Percentiles rank a stretch among this genome's conserved stretches.
These are phyloP conservation scores for Rhyacophila evoluta DNA, from an alignment of 2,888 invertebrate species.

Conservation along the genomic window DNA sequence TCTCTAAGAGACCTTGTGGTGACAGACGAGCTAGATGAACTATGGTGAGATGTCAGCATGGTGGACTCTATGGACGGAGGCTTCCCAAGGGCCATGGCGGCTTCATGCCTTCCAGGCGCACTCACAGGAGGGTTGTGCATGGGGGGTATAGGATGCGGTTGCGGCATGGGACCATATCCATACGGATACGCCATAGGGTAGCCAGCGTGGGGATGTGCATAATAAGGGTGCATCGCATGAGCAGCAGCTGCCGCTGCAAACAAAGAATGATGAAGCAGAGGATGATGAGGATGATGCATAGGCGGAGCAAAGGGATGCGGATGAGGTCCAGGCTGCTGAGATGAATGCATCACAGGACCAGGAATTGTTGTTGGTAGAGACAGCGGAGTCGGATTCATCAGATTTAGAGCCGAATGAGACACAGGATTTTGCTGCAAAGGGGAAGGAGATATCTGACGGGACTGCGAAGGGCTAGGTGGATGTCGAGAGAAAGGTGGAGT, in stretches of 20 bases:
- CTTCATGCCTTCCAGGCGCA: slow-evolving; percentile 66
- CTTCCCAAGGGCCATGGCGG: slow-evolving; percentile 60
- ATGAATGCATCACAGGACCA: slow-evolving; percentile 79
- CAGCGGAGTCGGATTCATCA: slow-evolving; percentile 72
- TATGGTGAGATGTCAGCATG: slow-evolving; percentile 78
- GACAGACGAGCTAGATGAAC: slow-evolving; percentile 78
- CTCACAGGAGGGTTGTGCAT: slow-evolving; percentile 69
- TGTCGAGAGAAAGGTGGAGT: slow-evolving; percentile 69
- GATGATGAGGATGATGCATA: slow-evolving; percentile 81
- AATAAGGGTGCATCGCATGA: slow-evolving; percentile 79
- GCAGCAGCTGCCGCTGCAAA: slow-evolving; percentile 74
- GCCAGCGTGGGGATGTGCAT: slow-evolving; percentile 77
- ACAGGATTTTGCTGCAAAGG: slow-evolving; percentile 67
- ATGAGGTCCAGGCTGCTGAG: slow-evolving; percentile 78
- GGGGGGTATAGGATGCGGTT: slow-evolving; percentile 80
- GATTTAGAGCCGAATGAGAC: slow-evolving; percentile 73
- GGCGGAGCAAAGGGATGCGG: slow-evolving; percentile 77
- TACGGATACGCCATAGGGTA: slow-evolving; percentile 80
- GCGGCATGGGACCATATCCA: slow-evolving; percentile 79
- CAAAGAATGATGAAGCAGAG: slow-evolving; percentile 76
- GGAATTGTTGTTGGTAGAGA: slow-evolving; percentile 75
- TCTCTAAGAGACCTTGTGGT: slow-evolving; percentile 76
- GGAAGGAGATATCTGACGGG: slow-evolving; percentile 68
- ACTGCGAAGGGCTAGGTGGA: slow-evolving; percentile 67
- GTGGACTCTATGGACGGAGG: slow-evolving; percentile 73